These are phyloP conservation scores for Gymnodraco acuticeps DNA, from an alignment of 2,797 vertebrate genomes.

Conservation along the genomic window DNA sequence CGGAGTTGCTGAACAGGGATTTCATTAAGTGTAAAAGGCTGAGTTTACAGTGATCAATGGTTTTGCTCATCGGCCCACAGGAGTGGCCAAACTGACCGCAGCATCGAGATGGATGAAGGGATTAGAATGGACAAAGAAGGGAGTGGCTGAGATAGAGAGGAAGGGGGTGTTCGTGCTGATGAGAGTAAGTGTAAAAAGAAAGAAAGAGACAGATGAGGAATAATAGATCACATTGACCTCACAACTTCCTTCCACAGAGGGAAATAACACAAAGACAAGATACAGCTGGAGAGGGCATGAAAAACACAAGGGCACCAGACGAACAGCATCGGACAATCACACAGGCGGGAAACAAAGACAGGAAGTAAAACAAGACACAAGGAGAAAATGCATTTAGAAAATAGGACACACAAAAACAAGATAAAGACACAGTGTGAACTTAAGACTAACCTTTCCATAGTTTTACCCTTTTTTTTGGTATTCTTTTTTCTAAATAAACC, in stretches of 20 bases:
- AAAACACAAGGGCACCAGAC: too few relatives aligned
- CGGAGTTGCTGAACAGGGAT: conserved; percentile 32
- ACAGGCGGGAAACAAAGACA: too few relatives aligned
- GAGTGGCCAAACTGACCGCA: conserved; percentile 51
- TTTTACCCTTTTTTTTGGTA: background rate
- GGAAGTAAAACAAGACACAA: too few relatives aligned
- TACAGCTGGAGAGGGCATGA: too few relatives aligned
- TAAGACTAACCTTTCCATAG: background rate
- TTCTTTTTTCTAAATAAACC: too few relatives aligned
- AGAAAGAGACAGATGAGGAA: conserved; percentile 34
- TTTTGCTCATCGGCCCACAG: conserved; percentile 59
- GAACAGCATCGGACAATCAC: too few relatives aligned
- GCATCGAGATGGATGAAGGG: conserved; percentile 56
- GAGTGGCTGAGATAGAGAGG: conserved; percentile 37
- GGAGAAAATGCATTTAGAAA: background rate
- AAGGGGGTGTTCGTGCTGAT: conserved; percentile 38
- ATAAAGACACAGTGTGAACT: background rate
- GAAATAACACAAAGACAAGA: background rate
- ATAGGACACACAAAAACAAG: too few relatives aligned
- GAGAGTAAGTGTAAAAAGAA: conserved; percentile 35
- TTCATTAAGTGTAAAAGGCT: conserved; percentile 69
- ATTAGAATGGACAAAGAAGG: conserved; percentile 10
- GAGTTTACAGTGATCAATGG: conserved; percentile 60
- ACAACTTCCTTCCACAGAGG: background rate
- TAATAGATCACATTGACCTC: conserved; percentile 43